Base-by-base conservation (phyloP, 2,113 vertebrate species). In the Sebastes schlegelii region DNA sequence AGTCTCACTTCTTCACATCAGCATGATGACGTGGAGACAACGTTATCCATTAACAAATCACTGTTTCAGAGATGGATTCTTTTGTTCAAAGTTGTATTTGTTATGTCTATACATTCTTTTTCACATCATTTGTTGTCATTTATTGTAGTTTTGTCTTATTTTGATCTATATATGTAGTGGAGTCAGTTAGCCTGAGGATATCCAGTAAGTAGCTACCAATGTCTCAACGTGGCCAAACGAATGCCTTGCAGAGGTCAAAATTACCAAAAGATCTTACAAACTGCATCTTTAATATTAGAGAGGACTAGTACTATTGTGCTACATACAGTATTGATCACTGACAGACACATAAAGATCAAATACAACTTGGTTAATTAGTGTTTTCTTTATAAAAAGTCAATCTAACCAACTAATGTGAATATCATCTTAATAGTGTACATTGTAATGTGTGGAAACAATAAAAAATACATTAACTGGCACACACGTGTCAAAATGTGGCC, bases 251-350 rank as follows among this genome's bases (percentile, higher is more conserved):
- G 76, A 61, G 67, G 42, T 83, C 5, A 80, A 79, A 63, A 45
- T 43, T 5, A 26, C 77, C 54, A 65, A 74, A 85, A 80, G 43
- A 48, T 79, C 82, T 91, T 85, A 90, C 90, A 84, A 87, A 91
- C 88, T 80, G 92, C 90, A 79, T 91, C 87, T 82, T 90, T 80
- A 73, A 80, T 66, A 63, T 89, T 74, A 72, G 67, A 75, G 72
- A 77, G 76, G 86, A 87, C 80, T 84, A 83, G 82, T 80, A 89
- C 89, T 92, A 91, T 87, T 92, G 89, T 90, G 92, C 92, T 93
- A 95, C 93, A 92, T 91, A 94, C 88, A 91, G 83, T 83, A 89
- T 89, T 82, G 74, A 90, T 91, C 85, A 90, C 88, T 71, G 72
- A 92, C 86, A 79, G 82, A 91, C 83, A 91, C 46, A 63, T 16